Conservation (phyloP, 2,888 invertebrate species). For the Chymomyza caudatula region DNA sequence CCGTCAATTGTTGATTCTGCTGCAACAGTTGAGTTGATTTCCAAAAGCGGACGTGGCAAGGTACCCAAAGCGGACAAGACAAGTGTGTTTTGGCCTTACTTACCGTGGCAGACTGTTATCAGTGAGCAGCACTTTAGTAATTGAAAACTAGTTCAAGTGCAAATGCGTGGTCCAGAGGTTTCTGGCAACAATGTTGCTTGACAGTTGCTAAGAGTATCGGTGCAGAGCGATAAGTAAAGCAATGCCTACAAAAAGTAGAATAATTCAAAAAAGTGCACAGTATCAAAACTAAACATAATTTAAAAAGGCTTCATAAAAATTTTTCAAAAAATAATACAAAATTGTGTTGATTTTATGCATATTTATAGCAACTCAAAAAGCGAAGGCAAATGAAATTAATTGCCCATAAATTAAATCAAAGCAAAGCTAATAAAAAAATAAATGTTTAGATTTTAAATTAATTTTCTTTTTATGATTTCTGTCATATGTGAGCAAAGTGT, state of each 20-base stretch:
- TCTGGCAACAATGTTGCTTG: neutral
- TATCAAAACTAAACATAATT: constrained; percentile 10
- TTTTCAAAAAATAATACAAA: neutral
- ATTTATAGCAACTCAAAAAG: neutral
- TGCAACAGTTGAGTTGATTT: constrained; percentile 74
- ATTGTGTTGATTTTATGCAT: neutral
- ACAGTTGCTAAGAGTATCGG: constrained; percentile 54
- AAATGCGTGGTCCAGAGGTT: constrained; percentile 14
- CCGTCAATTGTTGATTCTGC: neutral
- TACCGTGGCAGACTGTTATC: constrained; percentile 45
- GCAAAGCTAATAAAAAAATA: constrained; percentile 5
- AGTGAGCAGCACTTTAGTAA: constrained; percentile 20
- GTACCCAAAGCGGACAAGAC: constrained; percentile 42
- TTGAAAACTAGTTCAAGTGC: constrained; percentile 57
- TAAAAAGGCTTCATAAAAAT: constrained; percentile 11
- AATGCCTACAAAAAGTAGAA: neutral
- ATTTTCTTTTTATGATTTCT: constrained; percentile 27
- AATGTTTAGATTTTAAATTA: neutral
- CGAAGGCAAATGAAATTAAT: neutral
- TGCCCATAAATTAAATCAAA: constrained; percentile 12
- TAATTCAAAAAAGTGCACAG: constrained; percentile 1
- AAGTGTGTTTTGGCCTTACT: neutral
- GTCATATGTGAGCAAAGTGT: constrained; percentile 37
- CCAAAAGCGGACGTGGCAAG: constrained; percentile 66
- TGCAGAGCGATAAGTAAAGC: constrained; percentile 24